Evolutionary conservation across 2,888 invertebrate species (phyloP), one percentile per base, ranked within the genome.

Genomic region (Parnassius apollo): DNA sequence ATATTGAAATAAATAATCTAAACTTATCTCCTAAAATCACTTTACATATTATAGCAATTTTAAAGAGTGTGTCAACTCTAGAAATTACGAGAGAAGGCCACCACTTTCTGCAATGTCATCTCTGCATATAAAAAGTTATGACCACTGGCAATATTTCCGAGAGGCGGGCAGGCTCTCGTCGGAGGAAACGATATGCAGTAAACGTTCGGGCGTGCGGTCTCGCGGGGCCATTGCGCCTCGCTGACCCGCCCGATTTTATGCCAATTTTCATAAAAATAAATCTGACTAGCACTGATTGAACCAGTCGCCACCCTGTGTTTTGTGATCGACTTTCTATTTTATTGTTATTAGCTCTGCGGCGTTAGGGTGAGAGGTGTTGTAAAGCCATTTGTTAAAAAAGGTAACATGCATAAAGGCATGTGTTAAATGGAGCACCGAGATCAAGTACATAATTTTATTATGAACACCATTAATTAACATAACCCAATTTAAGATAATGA

Each of bases 221-320:
- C 90, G 82, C 82, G 89, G 88, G 90, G 85, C 85, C 85, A 80
- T 81, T 82, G 83, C 77, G 79, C 74, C 78, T 80, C 80, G 81
- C 85, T 89, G 91, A 90, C 90, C 91, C 91, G 83, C 80, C 81
- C 85, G 86, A 85, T 86, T 91, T 91, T 91, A 91, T 91, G 90
- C 91, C 91, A 91, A 91, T 91, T 90, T 91, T 91, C 91, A 91
- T 91, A 91, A 91, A 91, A 91, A 91, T 91, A 91, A 91, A 91
- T 91, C 91, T 86, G 91, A 83, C 81, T 84, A 81, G 80, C 85
- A 87, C 86, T 91, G 91, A 91, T 91, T 91, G 91, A 91, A 91
- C 91, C 90, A 88, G 89, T 90, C 90, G 80, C 85, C 89, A 71
- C 75, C 82, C 84, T 79, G 80, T 76, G 80, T 77, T 46, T 81